Conservation (phyloP, 2,113 vertebrate genomes). For the Tiliqua scincoides region DNA sequence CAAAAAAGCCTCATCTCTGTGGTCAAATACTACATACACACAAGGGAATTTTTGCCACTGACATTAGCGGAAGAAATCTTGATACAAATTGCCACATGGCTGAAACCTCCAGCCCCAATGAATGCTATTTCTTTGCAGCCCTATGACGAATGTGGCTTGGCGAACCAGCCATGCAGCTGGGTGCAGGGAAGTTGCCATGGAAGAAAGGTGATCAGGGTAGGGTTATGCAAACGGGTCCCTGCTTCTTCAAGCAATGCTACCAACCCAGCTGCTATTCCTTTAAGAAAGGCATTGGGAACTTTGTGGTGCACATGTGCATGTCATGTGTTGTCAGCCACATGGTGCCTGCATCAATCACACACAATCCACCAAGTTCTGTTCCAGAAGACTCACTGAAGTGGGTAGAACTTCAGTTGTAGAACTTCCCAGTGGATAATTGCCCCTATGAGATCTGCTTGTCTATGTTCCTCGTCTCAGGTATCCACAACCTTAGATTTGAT, state of each 20-base stretch:
- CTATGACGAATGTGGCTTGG: neutral
- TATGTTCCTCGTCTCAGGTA: neutral
- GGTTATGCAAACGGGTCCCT: neutral
- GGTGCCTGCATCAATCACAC: neutral
- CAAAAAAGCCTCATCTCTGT: neutral
- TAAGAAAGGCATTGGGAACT: neutral
- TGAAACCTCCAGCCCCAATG: neutral
- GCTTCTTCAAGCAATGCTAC: neutral
- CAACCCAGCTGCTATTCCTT: neutral
- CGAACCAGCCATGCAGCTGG: neutral
- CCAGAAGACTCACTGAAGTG: neutral
- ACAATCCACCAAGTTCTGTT: neutral
- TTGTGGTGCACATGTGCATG: neutral
- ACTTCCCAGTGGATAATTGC: neutral
- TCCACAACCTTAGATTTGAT: neutral
- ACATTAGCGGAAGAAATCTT: neutral
- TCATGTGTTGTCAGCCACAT: neutral
- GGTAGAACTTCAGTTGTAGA: neutral
- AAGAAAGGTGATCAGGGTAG: neutral
- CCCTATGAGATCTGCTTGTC: neutral
- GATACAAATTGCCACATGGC: neutral
- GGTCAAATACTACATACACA: neutral
- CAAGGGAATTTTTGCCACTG: neutral
- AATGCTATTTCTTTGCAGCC: neutral
- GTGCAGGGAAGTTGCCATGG: neutral